These are phyloP conservation scores for Catharus ustulatus DNA, from an alignment of 2,797 vertebrate genomes.

Conservation along the genomic window DNA sequence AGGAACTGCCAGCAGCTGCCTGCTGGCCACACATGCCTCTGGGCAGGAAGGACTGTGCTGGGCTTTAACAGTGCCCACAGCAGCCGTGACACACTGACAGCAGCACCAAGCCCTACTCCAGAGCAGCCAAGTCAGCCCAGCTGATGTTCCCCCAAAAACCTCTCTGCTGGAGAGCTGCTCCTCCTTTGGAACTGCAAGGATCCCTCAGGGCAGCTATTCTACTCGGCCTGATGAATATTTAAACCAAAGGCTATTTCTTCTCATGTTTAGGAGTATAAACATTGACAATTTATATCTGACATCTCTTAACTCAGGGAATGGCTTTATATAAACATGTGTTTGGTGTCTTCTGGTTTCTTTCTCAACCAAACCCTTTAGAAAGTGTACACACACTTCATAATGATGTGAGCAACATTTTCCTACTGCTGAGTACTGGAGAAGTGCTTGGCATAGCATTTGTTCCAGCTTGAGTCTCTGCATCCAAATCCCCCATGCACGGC, in stretches of 20 bases:
- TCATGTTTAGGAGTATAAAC: not conserved
- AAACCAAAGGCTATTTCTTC: constrained; percentile 10
- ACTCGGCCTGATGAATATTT: not conserved
- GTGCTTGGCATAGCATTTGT: not conserved
- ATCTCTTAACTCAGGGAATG: not conserved
- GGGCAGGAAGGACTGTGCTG: not conserved
- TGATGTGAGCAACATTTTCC: constrained; percentile 13
- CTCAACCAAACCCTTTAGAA: constrained; percentile 24
- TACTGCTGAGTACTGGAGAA: not conserved
- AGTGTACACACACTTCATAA: not conserved
- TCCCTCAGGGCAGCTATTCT: not conserved
- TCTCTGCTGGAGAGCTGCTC: not conserved
- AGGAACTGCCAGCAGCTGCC: not conserved
- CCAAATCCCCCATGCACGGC: fast-evolving
- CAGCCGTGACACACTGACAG: not conserved
- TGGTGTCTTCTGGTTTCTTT: constrained; percentile 32
- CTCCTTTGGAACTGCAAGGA: not conserved
- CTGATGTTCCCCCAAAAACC: not conserved
- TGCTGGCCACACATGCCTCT: fast-evolving
- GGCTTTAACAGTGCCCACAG: not conserved
- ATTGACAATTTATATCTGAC: not conserved
- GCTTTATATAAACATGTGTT: not conserved
- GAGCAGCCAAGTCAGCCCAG: not conserved
- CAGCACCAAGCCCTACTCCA: not conserved
- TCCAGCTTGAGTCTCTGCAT: not conserved